These are phyloP conservation scores for Lycia hirtaria DNA, from an alignment of 2,888 invertebrate species.

Conservation along the genomic window DNA sequence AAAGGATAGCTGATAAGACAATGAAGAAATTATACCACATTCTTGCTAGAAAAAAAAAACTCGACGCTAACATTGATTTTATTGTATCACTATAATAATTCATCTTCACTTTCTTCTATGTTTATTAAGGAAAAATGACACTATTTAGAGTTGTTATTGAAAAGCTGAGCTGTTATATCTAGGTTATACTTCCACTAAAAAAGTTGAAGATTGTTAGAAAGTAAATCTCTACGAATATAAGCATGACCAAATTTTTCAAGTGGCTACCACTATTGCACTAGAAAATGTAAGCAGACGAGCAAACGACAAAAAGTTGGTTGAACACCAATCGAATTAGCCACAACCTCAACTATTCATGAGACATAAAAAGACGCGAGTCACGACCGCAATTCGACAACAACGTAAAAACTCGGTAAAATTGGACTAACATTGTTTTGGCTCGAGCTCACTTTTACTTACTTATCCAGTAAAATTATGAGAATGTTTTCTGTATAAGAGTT, in stretches of 20 bases:
- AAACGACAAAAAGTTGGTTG: constrained; percentile 37
- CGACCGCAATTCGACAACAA: constrained; percentile 32
- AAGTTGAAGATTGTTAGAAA: no score
- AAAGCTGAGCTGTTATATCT: no score
- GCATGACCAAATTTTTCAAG: constrained; percentile 21
- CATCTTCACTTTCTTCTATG: no score
- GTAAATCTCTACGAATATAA: constrained; percentile 27
- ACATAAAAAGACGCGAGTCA: constrained; percentile 46
- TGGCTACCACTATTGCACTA: constrained; percentile 22
- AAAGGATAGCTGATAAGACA: constrained; percentile 55
- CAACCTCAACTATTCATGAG: constrained; percentile 46
- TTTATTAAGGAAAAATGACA: no score
- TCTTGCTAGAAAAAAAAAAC: constrained; percentile 11
- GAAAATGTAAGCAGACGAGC: constrained; percentile 33
- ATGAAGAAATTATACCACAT: constrained; percentile 47
- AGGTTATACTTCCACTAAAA: no score
- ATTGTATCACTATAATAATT: no score
- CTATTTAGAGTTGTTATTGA: no score
- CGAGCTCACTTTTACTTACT: background rate
- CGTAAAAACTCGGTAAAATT: constrained; percentile 22
- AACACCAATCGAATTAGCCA: constrained; percentile 48
- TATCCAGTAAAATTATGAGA: constrained; percentile 8
- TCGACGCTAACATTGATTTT: no score
- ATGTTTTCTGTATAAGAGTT: background rate
- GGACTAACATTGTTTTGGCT: constrained; percentile 11